Evolutionary conservation across 2,888 invertebrate species (phyloP), one percentile per base, ranked within the genome.

Genomic region (Sialis fuliginosa): DNA sequence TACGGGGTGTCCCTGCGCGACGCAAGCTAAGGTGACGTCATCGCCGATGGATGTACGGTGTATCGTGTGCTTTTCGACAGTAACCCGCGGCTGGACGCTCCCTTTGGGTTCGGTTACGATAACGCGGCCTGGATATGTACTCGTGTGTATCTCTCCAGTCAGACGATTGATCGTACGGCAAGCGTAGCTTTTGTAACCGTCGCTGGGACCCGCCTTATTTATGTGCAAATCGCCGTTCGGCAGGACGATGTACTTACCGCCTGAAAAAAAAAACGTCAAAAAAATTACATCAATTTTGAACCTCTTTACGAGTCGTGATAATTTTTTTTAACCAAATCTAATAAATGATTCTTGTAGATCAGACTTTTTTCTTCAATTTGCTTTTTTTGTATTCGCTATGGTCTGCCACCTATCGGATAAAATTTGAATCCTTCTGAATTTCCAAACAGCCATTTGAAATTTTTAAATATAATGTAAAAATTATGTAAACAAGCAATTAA

Each of bases 191-290:
- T 78, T 80, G 66, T 81, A 81, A 48, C 81, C 81, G 67, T 90
- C 89, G 52, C 76, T 74, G 46, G 81, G 75, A 49, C 79, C 79
- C 50, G 85, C 85, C 56, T 81, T 76, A 62, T 81, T 81, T 62
- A 90, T 81, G 69, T 87, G 86, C 53, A 91, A 68, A 55, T 88
- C 86, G 10, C 90, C 90, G 60, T 82, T 84, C 54, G 80, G 77
- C 51, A 89, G 68, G 45, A 86, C 77, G 54, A 81, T 78, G 64
- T 84, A 84, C 62, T 85, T 85, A 49, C 77, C 78, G 31, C 69
- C 63, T 61, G 52, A 31, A 53, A 56, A 37, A 34, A 50, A 48
- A 35, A 39, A n/a, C 32, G 22, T 22, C 2, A 22, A 22, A 22
- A 22, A 22, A 22, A 2, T 22, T 22, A 22, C 22, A n/a, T n/a